These are phyloP conservation scores for Lymantria monacha DNA, from an alignment of 2,888 invertebrate genomes.

Conservation along the genomic window DNA sequence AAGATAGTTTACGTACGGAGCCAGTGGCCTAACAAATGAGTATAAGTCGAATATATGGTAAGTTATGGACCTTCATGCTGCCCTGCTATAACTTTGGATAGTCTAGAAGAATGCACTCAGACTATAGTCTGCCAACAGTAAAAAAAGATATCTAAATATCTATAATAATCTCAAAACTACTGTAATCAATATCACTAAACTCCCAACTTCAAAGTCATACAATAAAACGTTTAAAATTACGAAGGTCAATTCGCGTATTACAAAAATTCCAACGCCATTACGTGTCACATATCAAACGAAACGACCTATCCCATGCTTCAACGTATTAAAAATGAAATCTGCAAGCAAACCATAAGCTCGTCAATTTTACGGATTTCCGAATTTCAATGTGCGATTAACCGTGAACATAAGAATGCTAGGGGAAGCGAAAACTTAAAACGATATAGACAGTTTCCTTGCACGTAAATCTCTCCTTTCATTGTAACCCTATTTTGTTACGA, in stretches of 20 bases:
- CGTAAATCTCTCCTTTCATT: constrained; percentile 35
- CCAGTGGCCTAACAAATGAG: too few relatives aligned
- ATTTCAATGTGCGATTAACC: constrained; percentile 55
- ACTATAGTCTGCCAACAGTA: too few relatives aligned
- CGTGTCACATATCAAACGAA: constrained; percentile 25
- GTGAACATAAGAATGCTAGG: constrained; percentile 43
- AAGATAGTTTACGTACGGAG: too few relatives aligned
- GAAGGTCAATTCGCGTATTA: background rate
- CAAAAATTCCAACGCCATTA: constrained; percentile 20
- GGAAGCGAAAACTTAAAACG: constrained; percentile 51
- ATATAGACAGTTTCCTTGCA: constrained; percentile 43
- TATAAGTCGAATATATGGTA: too few relatives aligned
- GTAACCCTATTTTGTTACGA: constrained; percentile 26
- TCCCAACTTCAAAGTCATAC: too few relatives aligned
- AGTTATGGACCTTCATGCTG: too few relatives aligned
- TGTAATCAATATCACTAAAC: too few relatives aligned
- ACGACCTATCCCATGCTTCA: constrained; percentile 25
- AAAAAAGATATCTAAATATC: too few relatives aligned
- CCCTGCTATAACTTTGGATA: too few relatives aligned
- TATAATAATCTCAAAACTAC: too few relatives aligned
- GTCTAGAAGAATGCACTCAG: too few relatives aligned
- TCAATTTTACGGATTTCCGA: constrained; percentile 59
- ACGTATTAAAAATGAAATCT: constrained; percentile 35
- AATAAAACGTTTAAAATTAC: background rate
- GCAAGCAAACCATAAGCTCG: constrained; percentile 45